Conservation (phyloP, 2,113 vertebrate species). For the Phrynosoma platyrhinos region DNA sequence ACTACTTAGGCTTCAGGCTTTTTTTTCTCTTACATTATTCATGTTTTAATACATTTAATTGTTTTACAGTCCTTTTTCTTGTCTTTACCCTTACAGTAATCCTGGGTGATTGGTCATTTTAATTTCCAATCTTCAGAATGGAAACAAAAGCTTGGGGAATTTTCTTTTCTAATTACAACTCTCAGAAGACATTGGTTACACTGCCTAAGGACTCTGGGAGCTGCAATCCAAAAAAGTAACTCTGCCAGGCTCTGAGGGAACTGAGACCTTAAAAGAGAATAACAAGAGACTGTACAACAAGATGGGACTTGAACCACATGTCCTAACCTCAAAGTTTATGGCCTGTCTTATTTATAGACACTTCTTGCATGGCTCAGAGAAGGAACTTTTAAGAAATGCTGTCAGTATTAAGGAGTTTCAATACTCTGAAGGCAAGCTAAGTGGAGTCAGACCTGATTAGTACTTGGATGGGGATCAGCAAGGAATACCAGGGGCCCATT, state of each 20-base stretch:
- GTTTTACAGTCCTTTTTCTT: background rate
- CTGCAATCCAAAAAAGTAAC: too few species aligned
- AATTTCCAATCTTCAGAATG: background rate
- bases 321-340: background rate
- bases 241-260: background rate
- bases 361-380: background rate
- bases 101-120: background rate
- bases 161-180: too few species aligned
- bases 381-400: background rate
- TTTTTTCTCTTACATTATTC: background rate
- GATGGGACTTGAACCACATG: background rate
- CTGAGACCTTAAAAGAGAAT: background rate
- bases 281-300: background rate
- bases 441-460: too few species aligned
- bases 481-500: too few species aligned
- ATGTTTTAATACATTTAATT: background rate
- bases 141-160: too few species aligned
- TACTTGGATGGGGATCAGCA: too few species aligned
- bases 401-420: background rate
- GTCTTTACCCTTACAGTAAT: background rate
- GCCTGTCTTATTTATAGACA: background rate
- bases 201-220: too few species aligned
- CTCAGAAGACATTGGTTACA: too few species aligned
- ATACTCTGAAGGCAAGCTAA: too few species aligned
- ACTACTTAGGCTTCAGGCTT: background rate